Percentiles rank a stretch among this genome's conserved stretches.
Evolutionary conservation across 2,797 vertebrate genomes (phyloP).

Genomic region (Sarcophilus harrisii): DNA sequence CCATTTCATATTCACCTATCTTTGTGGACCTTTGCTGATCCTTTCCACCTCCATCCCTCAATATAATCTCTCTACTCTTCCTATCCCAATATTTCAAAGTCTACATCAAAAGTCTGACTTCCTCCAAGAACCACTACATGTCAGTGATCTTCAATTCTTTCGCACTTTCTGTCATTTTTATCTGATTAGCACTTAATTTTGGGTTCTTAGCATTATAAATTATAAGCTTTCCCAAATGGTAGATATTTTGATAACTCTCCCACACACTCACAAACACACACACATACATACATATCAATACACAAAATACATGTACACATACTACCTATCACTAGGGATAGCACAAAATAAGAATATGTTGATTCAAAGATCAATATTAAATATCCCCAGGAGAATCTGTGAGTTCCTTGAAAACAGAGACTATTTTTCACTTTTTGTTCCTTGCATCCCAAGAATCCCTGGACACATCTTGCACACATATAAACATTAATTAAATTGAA

Average conservation of each 20-base stretch:
- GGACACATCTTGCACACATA: neutral
- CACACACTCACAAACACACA: neutral
- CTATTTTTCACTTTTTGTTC: neutral
- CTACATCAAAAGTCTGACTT: neutral
- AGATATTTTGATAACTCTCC: neutral
- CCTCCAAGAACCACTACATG: neutral
- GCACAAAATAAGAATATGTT: neutral
- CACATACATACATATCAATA: neutral
- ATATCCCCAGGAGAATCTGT: neutral
- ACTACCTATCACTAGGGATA: neutral
- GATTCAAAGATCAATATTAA: neutral
- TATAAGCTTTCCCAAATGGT: neutral
- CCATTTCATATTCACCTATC: neutral
- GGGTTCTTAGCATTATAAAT: constrained; percentile 11
- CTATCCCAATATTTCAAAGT: neutral
- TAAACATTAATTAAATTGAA: neutral
- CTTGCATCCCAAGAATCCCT: neutral
- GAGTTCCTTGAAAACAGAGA: neutral
- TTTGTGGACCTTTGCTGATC: neutral
- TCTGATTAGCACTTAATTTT: neutral
- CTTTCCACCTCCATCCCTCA: neutral
- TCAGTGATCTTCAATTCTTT: constrained; percentile 11
- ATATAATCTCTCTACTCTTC: neutral
- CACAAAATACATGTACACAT: neutral
- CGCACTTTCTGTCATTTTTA: constrained; percentile 12